A percentile compares a stretch with the other conserved stretches of the same genome.
Conservation (phyloP, 2,113 vertebrate species). For the Pygoscelis adeliae region DNA sequence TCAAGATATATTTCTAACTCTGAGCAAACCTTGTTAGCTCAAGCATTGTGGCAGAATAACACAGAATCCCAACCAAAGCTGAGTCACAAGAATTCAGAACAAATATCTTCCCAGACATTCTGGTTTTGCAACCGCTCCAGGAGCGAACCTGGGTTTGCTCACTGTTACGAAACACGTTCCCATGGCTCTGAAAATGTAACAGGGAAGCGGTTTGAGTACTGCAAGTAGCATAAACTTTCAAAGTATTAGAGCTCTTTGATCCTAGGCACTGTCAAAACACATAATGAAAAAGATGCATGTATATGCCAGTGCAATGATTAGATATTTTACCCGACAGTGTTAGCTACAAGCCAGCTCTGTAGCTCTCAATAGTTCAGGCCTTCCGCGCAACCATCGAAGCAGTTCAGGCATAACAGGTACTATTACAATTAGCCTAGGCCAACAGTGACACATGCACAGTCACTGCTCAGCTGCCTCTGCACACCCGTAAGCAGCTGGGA, state of each 20-base stretch:
- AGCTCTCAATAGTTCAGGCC: not conserved
- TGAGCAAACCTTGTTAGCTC: not conserved
- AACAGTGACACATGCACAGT: fast-evolving
- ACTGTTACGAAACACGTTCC: not conserved
- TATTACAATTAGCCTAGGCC: not conserved
- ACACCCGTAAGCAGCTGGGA: not conserved
- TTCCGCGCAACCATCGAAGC: not conserved
- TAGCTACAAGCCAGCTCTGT: not conserved
- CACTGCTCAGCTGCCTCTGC: not conserved
- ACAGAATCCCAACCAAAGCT: not conserved
- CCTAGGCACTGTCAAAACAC: not conserved
- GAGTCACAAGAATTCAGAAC: not conserved
- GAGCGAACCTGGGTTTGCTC: fast-evolving
- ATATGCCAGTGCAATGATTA: not conserved
- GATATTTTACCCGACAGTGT: fast-evolving
- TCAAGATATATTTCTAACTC: not conserved
- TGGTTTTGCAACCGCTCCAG: fast-evolving
- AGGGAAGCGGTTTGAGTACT: not conserved
- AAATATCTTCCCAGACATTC: not conserved
- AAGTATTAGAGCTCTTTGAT: not conserved
- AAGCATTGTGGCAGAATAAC: not conserved
- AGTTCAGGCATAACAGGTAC: too few species aligned
- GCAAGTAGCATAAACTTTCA: not conserved
- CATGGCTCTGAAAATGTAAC: not conserved
- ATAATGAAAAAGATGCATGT: fast-evolving